A percentile compares a stretch with the other conserved stretches of the same genome.
Conservation (phyloP, 2,113 vertebrate species). For the Stegastes partitus region DNA sequence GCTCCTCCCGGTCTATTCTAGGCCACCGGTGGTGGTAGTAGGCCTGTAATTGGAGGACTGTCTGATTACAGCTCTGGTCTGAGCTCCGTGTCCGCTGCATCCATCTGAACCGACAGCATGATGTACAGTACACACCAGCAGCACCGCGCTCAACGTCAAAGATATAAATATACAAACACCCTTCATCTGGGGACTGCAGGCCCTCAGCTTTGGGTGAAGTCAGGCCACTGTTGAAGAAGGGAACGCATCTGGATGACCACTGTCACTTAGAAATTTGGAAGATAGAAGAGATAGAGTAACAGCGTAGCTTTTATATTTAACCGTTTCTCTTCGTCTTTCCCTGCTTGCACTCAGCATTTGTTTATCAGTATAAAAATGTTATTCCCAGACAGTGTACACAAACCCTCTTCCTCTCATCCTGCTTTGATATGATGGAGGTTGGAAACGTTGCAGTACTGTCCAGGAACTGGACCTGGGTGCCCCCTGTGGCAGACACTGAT, state of each 20-base stretch:
- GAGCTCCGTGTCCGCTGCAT: conserved; percentile 55
- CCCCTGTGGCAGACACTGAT: conserved; percentile 1
- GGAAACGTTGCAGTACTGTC: not conserved
- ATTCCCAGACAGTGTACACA: not conserved
- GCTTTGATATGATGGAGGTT: conserved; percentile 6
- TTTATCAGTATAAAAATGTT: not conserved
- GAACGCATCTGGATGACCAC: conserved; percentile 28
- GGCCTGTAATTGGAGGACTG: conserved; percentile 77
- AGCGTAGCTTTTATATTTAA: not conserved
- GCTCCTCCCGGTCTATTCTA: conserved; percentile 80
- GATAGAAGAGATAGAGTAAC: not conserved
- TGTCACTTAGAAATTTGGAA: conserved; percentile 2
- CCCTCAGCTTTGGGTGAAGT: conserved; percentile 24
- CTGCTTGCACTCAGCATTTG: not conserved
- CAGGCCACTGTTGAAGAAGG: conserved; percentile 12
- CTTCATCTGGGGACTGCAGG: conserved; percentile 27
- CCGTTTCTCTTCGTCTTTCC: not conserved
- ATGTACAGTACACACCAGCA: conserved; percentile 42
- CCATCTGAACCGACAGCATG: conserved; percentile 41
- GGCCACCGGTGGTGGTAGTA: conserved; percentile 70
- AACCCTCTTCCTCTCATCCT: not conserved
- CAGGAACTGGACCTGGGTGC: not conserved
- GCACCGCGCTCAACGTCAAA: conserved; percentile 32
- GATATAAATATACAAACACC: conserved; percentile 60
- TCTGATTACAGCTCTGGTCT: conserved; percentile 79